A percentile compares a stretch with the other conserved stretches of the same genome.
phyloP scores from a whole-genome alignment of 92 coral and sea anemone species.

The Palythoa grandis region DNA sequence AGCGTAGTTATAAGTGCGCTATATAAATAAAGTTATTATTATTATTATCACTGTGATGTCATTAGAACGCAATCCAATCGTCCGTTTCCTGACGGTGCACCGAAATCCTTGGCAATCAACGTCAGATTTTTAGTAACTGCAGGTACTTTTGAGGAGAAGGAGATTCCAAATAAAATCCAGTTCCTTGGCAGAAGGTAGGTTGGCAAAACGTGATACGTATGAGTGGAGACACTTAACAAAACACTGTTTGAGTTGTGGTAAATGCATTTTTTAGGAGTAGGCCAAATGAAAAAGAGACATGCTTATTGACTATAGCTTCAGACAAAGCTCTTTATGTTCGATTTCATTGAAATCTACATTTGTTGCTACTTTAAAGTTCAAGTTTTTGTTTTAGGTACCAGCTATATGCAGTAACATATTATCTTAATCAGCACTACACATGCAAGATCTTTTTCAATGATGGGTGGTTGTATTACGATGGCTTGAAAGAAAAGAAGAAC shows the following conservation, averaged over 20 bases:
- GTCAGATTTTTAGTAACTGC: constrained; percentile 29
- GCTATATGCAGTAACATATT: background rate
- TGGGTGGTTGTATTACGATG: background rate
- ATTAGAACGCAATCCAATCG: constrained; percentile 32
- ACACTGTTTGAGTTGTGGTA: background rate
- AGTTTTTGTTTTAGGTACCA: constrained; percentile 5
- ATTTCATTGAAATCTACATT: too few species aligned
- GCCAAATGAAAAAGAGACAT: background rate
- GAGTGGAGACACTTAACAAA: background rate
- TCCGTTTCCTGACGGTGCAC: constrained; percentile 53
- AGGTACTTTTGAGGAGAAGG: constrained; percentile 19
- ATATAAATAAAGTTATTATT: too few species aligned
- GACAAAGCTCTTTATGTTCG: background rate
- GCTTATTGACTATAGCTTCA: background rate
- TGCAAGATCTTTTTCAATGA: background rate
- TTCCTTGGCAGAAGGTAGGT: constrained; percentile 31
- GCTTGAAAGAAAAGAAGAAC: background rate
- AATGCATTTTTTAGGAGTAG: too few species aligned
- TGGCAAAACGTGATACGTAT: background rate
- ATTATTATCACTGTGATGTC: constrained; percentile 24
- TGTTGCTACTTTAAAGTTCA: too few species aligned
- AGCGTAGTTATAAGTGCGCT: too few species aligned
- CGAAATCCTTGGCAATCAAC: constrained; percentile 25
- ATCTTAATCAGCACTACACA: background rate
- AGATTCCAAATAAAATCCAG: constrained; percentile 23